Percentiles rank a stretch among this genome's conserved stretches.
These are phyloP conservation scores for Oophaga pumilio DNA, from an alignment of 2,113 vertebrate species.

Conservation along the genomic window DNA sequence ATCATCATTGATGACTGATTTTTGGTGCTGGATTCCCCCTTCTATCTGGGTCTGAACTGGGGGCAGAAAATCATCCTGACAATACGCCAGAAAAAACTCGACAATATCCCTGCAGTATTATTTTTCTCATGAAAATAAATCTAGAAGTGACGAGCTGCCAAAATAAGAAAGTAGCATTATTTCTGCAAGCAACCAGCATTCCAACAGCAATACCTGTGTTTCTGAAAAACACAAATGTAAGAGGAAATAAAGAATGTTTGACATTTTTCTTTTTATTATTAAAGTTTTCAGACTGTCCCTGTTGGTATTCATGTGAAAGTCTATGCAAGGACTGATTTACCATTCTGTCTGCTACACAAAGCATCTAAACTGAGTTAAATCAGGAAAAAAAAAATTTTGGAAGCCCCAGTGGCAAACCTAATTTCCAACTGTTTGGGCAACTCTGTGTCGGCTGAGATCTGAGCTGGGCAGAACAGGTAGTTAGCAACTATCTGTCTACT, in stretches of 20 bases:
- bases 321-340: neutral
- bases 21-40: neutral
- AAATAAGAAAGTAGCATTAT: constrained; percentile 49
- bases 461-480: neutral
- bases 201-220: constrained; percentile 33
- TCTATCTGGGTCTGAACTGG: neutral
- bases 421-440: neutral
- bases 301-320: constrained; percentile 31
- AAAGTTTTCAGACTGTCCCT: constrained; percentile 21
- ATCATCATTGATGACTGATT: neutral
- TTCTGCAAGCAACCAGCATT: constrained; percentile 50
- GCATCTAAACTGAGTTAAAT: neutral
- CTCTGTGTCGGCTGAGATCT: neutral
- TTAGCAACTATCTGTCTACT: too few species aligned
- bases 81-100: constrained; percentile 37
- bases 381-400: neutral
- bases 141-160: constrained; percentile 42
- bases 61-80: constrained; percentile 21
- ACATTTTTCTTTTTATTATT: constrained; percentile 52
- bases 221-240: constrained; percentile 30
- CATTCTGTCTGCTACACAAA: constrained; percentile 3
- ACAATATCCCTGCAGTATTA: constrained; percentile 51
- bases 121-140: constrained; percentile 51
- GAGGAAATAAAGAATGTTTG: constrained; percentile 51
- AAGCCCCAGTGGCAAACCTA: neutral